These are phyloP conservation scores for Perithous albicinctus DNA, from an alignment of 2,888 invertebrate genomes.

Conservation along the genomic window DNA sequence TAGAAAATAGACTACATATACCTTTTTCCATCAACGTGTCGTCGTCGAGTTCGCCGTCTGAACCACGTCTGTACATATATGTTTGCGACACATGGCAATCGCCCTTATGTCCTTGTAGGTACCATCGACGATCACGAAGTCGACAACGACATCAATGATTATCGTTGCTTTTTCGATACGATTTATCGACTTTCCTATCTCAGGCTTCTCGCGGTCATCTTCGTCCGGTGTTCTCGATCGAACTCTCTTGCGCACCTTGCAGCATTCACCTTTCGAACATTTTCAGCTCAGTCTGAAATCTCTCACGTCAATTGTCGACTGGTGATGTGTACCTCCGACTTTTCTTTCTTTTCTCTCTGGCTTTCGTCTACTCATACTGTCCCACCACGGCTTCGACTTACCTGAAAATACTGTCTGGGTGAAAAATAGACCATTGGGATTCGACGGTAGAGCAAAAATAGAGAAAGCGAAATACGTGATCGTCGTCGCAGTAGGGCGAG, in stretches of 20 bases:
- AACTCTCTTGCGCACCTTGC: neutral
- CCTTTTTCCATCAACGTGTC: slow-evolving; percentile 7
- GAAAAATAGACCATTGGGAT: slow-evolving; percentile 9
- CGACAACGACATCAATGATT: slow-evolving; percentile 28
- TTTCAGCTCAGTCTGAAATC: too few species aligned
- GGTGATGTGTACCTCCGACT: neutral
- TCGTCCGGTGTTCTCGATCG: slow-evolving; percentile 3
- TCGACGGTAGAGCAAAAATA: slow-evolving; percentile 3
- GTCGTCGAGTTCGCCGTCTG: slow-evolving; percentile 3
- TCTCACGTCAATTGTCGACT: neutral
- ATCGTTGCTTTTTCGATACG: slow-evolving; percentile 32
- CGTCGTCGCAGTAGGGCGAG: neutral
- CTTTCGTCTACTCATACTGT: neutral
- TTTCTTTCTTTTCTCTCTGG: neutral
- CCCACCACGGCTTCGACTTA: neutral
- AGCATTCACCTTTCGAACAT: too few species aligned
- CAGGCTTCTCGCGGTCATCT: slow-evolving; percentile 18
- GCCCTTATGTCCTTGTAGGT: neutral
- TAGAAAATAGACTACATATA: slow-evolving; percentile 32
- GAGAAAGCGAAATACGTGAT: slow-evolving; percentile 42
- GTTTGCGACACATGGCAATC: neutral
- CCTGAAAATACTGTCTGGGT: neutral
- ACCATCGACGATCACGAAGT: neutral
- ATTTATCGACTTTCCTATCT: slow-evolving; percentile 55
- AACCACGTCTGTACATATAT: neutral